A percentile compares a stretch with the other conserved stretches of the same genome.
Conservation (phyloP, 2,113 vertebrate species). For the Psophia crepitans region DNA sequence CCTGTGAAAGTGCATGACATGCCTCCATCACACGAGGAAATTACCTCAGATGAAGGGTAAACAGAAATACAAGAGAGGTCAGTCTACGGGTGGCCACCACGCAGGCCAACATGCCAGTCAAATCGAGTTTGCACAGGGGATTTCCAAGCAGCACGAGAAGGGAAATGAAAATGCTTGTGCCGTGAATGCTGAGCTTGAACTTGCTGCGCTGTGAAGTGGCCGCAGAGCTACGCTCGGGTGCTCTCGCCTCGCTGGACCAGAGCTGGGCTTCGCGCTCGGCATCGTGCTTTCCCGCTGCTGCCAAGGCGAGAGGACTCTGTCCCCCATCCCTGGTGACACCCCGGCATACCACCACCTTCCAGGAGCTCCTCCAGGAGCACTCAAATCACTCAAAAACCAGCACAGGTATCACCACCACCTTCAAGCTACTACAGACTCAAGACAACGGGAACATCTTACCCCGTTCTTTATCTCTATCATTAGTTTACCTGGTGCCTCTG, state of each 20-base stretch:
- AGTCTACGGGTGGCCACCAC: accelerated
- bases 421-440: not conserved
- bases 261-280: not conserved
- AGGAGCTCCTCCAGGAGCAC: not conserved
- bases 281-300: not conserved
- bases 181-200: not conserved
- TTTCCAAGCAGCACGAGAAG: not conserved
- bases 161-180: not conserved
- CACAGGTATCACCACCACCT: too few species aligned
- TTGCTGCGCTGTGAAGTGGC: not conserved
- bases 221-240: not conserved
- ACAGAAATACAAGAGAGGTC: not conserved
- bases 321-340: not conserved
- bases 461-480: accelerated
- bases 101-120: not conserved
- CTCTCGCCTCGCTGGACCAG: not conserved
- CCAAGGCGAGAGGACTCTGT: not conserved
- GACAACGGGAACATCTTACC: not conserved
- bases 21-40: not conserved
- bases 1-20: accelerated
- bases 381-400: not conserved
- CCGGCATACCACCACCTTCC: accelerated
- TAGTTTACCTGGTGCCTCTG: not conserved
- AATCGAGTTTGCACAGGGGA: not conserved
- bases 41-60: not conserved